Base-by-base conservation (phyloP, 2,113 vertebrate species). In the Aphyosemion australe region DNA sequence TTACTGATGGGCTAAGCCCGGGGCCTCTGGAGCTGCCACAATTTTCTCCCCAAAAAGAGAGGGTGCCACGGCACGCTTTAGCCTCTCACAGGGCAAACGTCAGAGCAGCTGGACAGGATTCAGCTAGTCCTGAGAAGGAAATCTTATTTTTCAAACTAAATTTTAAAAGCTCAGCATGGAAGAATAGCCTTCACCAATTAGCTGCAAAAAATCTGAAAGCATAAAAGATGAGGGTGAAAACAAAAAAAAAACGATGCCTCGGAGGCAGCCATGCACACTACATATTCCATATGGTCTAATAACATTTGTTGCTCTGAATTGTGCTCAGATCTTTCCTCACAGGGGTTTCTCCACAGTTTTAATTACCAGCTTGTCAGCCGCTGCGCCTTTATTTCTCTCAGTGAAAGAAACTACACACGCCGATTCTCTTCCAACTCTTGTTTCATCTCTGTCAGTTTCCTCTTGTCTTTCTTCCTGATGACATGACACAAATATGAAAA, bases 1-100 rank as follows among this genome's bases (percentile, higher is more conserved):
- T 86, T 79, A 74, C 80, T 87, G 86, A 84, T 83, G 55, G 52
- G 75, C 76, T 89, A 84, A 87, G 74, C 77, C 76, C 49, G 1
- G 72, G 15, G 61, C 76, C 80, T 83, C 78, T 76, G 72, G 63
- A 52, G 69, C 82, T 57, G 79, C 78, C 76, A 43, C 78, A 60
- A 51, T 87, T 87, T 78, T 49, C 13, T 12, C 10, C 41, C 41
- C 34, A 37, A 39, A 49, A 49, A 49, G 74, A 53, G 15, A n/a
- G 31, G 0, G 55, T 48, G 0, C 69, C 72, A 72, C 69, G 72
- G 47, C 76, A 61, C 39, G 54, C 47, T 66, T 78, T 41, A 65
- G 62, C 63, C 61, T 69, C 45, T 11, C 31, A 51, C 48, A 1
- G 57, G 65, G 72, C 71, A 56, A 43, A 50, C 61, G 80, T 72